phyloP scores from a whole-genome alignment of 2,113 vertebrate species.

The Prinia subflava region DNA sequence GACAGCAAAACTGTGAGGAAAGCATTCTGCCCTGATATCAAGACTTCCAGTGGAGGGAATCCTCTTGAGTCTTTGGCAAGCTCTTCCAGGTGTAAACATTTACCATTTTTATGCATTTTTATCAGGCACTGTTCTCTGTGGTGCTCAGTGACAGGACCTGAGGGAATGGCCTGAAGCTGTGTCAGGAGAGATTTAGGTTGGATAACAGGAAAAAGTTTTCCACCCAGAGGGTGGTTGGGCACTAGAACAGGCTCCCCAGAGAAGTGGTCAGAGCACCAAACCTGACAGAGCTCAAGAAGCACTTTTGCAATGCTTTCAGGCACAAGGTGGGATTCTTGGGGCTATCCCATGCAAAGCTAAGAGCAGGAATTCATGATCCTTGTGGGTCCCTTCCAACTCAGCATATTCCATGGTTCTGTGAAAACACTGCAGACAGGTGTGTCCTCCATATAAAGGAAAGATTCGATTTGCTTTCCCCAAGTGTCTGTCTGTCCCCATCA shows the following conservation, averaged over 20 bases:
- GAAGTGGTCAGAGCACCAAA: not conserved
- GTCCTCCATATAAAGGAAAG: not conserved
- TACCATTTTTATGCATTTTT: not conserved
- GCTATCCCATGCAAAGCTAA: not conserved
- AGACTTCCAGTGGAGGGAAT: not conserved
- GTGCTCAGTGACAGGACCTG: not conserved
- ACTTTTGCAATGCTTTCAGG: not conserved
- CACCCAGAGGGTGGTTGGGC: not conserved
- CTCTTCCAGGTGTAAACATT: not conserved
- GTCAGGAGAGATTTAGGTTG: not conserved
- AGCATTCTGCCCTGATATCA: not conserved
- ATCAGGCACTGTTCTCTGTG: not conserved
- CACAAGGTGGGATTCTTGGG: not conserved
- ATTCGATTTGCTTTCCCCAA: accelerated
- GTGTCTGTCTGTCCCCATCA: not conserved
- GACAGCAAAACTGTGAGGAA: not conserved
- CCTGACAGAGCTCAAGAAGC: not conserved
- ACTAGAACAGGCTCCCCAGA: not conserved
- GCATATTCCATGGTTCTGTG: not conserved
- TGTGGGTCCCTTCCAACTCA: not conserved
- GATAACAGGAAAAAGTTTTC: not conserved
- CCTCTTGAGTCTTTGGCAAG: not conserved
- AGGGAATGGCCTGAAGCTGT: not conserved
- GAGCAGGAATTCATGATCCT: not conserved
- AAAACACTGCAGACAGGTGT: accelerated